Evolutionary conservation across 2,113 vertebrate species (phyloP).

Genomic region (Rynchops niger): DNA sequence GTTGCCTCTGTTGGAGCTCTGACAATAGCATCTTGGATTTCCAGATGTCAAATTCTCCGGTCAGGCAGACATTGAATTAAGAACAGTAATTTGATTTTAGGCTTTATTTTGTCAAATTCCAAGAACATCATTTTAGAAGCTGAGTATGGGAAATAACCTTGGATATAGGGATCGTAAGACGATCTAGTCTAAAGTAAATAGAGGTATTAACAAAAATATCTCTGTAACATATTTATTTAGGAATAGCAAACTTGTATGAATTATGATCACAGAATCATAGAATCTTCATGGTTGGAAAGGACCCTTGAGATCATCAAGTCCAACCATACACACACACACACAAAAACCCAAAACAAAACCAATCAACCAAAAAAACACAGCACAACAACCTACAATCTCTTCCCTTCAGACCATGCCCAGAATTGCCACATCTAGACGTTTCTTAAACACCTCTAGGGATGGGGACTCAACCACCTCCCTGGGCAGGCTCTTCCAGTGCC

Average conservation of each 20-base stretch:
- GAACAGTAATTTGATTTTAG: not conserved
- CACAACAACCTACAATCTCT: too few species aligned
- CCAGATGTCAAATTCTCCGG: not conserved
- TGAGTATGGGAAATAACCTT: not conserved
- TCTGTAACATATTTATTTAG: not conserved
- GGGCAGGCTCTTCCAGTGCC: too few species aligned
- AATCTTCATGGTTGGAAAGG: too few species aligned
- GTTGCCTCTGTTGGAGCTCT: not conserved
- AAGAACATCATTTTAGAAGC: not conserved
- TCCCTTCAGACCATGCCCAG: too few species aligned
- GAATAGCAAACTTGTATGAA: not conserved
- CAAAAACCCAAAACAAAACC: too few species aligned
- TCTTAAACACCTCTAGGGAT: too few species aligned
- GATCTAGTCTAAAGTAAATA: not conserved
- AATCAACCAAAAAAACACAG: too few species aligned
- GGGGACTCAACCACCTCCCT: too few species aligned
- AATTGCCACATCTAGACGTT: too few species aligned
- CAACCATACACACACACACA: too few species aligned
- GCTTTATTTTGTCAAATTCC: not conserved
- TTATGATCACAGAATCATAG: too few species aligned
- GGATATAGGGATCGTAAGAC: not conserved
- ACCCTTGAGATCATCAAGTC: too few species aligned
- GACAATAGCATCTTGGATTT: not conserved
- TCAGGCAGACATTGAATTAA: not conserved
- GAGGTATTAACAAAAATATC: not conserved